Base-by-base conservation (phyloP, 2,888 invertebrate genomes). In the Noctua fimbriata region DNA sequence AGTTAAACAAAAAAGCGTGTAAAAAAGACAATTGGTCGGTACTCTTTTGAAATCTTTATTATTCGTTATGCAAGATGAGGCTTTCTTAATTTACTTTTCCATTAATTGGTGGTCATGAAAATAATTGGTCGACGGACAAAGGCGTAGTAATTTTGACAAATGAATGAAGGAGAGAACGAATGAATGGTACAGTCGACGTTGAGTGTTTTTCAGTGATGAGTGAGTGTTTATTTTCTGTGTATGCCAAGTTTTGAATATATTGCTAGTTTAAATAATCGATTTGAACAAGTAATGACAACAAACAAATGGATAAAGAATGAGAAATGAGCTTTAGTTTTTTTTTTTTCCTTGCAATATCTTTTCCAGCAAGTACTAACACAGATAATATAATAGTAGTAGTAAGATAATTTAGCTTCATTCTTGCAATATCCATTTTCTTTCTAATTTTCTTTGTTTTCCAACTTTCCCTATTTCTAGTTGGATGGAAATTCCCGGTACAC, bases 131-230 rank as follows among this genome's bases (percentile, higher is more conserved):
- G 72, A 82, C 73, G 81, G 82, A 90, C 88, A 88, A 92, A 89
- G 87, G 87, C 85, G 44, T 82, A 86, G 85, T 88, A 89, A 91
- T 91, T 91, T 89, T 88, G 87, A 88, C 86, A 88, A 87, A 80
- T 71, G 76, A 81, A 84, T 55, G 67, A 82, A 72, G 16, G 73
- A 71, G 36, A 28, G 78, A 28, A 60, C 21, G 41, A 85, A 79
- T 75, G 77, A 80, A 44, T 47, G 76, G 36, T 76, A 73, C 69
- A 47, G 75, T 79, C 41, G 52, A 52, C 24, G 9, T 52, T 52
- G 21, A 52, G 52, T 85, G 79, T 83, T 83, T 69, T 70, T 49
- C 16, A 18, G 49, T 0, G n/a, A n/a, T 52, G n/a, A 71, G 10
- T 63, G 44, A 14, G 14, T 44, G 78, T 69, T 75, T 80, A 82